Conservation (phyloP, 2,797 vertebrate species). For the Eulemur rubriventer region DNA sequence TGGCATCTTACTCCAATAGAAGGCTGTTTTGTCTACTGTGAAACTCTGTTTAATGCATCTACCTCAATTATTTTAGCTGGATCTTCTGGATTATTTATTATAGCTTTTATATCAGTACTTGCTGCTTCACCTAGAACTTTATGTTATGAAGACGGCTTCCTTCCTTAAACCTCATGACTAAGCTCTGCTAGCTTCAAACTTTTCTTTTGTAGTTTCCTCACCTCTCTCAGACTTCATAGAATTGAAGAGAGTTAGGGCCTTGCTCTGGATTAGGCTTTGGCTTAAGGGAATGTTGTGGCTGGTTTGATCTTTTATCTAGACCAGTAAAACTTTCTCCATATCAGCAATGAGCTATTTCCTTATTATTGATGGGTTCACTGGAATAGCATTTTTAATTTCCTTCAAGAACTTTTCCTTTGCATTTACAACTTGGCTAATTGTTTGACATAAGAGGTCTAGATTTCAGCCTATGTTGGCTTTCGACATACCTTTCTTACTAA, state of each 20-base stretch:
- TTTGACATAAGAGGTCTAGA: background rate
- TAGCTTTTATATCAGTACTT: background rate
- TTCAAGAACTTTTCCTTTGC: background rate
- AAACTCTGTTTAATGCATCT: background rate
- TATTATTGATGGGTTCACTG: background rate
- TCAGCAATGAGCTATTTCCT: background rate
- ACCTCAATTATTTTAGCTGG: background rate
- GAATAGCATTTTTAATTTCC: background rate
- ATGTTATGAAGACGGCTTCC: background rate
- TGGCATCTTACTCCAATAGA: background rate
- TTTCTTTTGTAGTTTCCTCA: background rate
- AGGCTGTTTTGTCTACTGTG: background rate
- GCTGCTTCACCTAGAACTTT: background rate
- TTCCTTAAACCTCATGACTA: background rate
- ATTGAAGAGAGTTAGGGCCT: background rate
- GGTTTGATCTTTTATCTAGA: background rate
- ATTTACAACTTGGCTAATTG: background rate
- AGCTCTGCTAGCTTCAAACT: background rate
- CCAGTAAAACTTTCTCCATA: background rate
- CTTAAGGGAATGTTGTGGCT: background rate
- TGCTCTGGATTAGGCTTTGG: background rate
- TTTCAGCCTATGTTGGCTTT: background rate
- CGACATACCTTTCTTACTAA: background rate
- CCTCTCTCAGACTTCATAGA: background rate
- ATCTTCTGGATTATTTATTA: background rate